These are phyloP conservation scores for Lasioglossum morio DNA, from an alignment of 2,888 invertebrate species.

Conservation along the genomic window DNA sequence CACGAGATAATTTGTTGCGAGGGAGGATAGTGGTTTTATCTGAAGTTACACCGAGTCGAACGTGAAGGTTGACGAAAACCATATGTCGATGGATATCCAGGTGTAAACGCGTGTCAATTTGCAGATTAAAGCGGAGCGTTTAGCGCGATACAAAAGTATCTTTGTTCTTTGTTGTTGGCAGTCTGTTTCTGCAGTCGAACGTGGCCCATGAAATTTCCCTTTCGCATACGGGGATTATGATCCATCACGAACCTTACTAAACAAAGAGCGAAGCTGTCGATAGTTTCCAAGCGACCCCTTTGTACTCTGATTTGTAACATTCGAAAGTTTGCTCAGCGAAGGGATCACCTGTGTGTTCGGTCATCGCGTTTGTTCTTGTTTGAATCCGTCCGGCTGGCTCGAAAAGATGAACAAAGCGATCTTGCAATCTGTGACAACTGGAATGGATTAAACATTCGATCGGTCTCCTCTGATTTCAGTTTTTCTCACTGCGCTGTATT, in stretches of 20 bases:
- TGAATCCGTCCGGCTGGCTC: not conserved
- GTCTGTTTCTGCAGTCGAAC: not conserved
- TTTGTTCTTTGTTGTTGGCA: slow-evolving; percentile 5
- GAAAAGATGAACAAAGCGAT: slow-evolving; percentile 2
- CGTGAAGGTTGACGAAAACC: not conserved
- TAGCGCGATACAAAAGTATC: not conserved
- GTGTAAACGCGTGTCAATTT: not conserved
- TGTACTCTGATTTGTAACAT: slow-evolving; percentile 22
- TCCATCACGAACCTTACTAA: slow-evolving; percentile 22
- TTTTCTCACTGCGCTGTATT: not conserved
- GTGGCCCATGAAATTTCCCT: not conserved
- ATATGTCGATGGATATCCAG: not conserved
- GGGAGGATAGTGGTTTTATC: not conserved
- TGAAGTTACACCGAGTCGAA: not conserved
- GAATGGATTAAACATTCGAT: slow-evolving; percentile 4
- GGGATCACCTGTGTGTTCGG: slow-evolving; percentile 4
- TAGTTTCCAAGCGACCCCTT: slow-evolving; percentile 19
- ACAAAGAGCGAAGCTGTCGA: slow-evolving; percentile 22
- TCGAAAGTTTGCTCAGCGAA: slow-evolving; percentile 1
- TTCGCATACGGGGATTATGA: slow-evolving; percentile 13
- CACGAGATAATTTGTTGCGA: not conserved
- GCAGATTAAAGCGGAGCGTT: not conserved
- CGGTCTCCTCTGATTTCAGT: not conserved
- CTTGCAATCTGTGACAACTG: slow-evolving; percentile 10
- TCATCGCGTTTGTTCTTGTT: slow-evolving; percentile 5